Conservation (phyloP, 1,140 invertebrate species). For the Theocolax elegans region DNA sequence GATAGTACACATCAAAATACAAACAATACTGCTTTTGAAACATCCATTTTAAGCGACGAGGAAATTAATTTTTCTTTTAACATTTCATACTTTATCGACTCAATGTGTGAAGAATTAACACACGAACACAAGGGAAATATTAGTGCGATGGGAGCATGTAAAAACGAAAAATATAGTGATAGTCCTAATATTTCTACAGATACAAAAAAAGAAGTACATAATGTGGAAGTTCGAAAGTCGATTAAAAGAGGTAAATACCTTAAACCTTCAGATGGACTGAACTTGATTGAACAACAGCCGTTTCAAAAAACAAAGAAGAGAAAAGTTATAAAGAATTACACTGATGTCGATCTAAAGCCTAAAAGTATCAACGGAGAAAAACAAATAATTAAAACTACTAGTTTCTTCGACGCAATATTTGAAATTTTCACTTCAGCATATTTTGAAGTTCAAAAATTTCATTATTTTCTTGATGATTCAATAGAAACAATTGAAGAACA, state of each 20-base stretch:
- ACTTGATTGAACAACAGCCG: no score
- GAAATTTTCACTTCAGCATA: not conserved
- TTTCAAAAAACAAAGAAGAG: no score
- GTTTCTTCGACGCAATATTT: not conserved
- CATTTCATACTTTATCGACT: not conserved
- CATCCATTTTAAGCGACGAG: no score
- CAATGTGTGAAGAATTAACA: not conserved
- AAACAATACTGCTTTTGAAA: no score
- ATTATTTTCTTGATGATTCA: not conserved
- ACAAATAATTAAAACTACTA: not conserved
- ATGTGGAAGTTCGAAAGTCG: not conserved
- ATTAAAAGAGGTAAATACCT: not conserved
- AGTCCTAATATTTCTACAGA: not conserved
- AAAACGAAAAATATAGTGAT: not conserved
- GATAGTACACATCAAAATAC: no score
- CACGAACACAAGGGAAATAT: not conserved
- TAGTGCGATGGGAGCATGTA: not conserved
- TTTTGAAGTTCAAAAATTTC: not conserved
- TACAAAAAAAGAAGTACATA: not conserved
- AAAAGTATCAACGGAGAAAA: not conserved
- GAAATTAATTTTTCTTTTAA: no score
- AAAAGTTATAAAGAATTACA: no score
- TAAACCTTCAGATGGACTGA: no score
- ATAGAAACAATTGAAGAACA: no score
- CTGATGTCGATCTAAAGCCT: not conserved